Evolutionary conservation across 2,113 vertebrate species (phyloP).

Genomic region (Spea bombifrons): DNA sequence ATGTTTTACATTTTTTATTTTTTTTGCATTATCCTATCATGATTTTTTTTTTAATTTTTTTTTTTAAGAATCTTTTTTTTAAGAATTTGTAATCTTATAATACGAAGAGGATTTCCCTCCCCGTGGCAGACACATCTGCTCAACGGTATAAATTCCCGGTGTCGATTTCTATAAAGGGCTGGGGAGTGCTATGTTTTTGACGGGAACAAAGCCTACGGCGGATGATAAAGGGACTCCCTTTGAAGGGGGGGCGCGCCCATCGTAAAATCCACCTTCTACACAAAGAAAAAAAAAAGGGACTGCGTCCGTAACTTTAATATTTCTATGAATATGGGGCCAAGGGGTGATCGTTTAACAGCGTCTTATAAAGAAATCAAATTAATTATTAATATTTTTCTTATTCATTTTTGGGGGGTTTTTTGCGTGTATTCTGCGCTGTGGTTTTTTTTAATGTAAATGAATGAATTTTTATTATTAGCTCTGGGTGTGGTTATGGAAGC

Average conservation of each 20-base stretch:
- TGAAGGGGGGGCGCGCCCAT: slow-evolving; percentile 69
- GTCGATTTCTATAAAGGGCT: not conserved
- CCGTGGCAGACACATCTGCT: no score
- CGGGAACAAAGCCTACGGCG: slow-evolving; percentile 31
- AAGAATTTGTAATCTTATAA: no score
- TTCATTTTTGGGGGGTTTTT: no score
- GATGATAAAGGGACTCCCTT: slow-evolving; percentile 48
- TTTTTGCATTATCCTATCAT: no score
- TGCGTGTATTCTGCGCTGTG: not conserved
- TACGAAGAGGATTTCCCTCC: no score
- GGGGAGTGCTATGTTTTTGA: slow-evolving; percentile 1
- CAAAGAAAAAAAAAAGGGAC: slow-evolving; percentile 65
- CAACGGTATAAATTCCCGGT: not conserved
- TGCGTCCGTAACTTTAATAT: slow-evolving; percentile 29
- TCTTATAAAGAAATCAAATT: not conserved
- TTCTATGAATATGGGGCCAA: slow-evolving; percentile 14
- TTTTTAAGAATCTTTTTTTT: no score
- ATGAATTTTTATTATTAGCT: slow-evolving; percentile 51
- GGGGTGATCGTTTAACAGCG: not conserved
- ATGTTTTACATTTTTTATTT: not conserved
- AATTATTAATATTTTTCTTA: no score
- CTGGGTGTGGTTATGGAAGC: slow-evolving; percentile 70
- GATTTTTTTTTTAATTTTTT: no score
- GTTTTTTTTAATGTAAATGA: slow-evolving; percentile 17
- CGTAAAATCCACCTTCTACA: slow-evolving; percentile 57